A percentile compares a stretch with the other conserved stretches of the same genome.
phyloP scores from a whole-genome alignment of 2,888 invertebrate species.

The Platycnemis pennipes region DNA sequence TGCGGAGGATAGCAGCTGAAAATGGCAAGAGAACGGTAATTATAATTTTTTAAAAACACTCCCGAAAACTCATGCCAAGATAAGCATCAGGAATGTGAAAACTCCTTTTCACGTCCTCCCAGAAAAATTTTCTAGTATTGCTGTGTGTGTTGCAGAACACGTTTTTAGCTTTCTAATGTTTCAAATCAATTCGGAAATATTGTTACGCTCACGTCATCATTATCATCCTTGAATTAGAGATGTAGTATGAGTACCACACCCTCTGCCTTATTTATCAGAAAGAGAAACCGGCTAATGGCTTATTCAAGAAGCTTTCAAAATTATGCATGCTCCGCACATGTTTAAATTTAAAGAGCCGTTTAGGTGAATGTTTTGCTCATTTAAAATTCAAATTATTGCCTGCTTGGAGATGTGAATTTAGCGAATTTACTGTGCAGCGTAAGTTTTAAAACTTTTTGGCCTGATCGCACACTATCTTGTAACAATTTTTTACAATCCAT shows the following conservation, averaged over 20 bases:
- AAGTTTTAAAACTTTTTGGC: neutral
- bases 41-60: neutral
- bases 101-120: neutral
- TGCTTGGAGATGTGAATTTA: constrained; percentile 3
- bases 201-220: neutral
- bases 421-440: neutral
- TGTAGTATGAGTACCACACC: neutral
- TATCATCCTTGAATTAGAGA: neutral
- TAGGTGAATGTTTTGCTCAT: constrained; percentile 12
- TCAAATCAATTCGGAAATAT: neutral
- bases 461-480: neutral
- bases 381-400: neutral
- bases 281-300: neutral
- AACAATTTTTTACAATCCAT: neutral
- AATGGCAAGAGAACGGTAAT: neutral
- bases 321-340: constrained; percentile 9
- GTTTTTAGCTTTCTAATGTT: neutral
- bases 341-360: constrained; percentile 21
- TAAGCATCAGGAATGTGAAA: neutral
- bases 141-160: neutral
- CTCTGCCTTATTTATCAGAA: neutral
- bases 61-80: neutral
- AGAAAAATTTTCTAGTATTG: neutral
- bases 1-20: neutral
- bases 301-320: neutral